Conservation (phyloP, 1,140 invertebrate species). For the Leptopilina boulardi region DNA sequence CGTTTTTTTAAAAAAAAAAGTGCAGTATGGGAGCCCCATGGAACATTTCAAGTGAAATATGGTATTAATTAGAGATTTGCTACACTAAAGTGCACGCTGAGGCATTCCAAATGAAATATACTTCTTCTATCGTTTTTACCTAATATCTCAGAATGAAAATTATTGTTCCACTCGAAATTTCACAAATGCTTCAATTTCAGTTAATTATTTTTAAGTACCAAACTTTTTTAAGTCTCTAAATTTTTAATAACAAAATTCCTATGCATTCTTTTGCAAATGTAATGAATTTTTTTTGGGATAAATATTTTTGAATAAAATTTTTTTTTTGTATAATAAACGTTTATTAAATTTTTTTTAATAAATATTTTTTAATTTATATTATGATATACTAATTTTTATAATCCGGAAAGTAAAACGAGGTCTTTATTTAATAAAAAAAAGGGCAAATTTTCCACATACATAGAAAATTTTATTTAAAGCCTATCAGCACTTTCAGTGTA, state of each 20-base stretch:
- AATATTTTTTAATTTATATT: too few species aligned
- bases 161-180: not conserved
- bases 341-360: too few species aligned
- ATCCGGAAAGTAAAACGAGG: not conserved
- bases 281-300: too few species aligned
- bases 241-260: too few species aligned
- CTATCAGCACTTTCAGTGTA: not conserved
- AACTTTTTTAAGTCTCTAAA: too few species aligned
- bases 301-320: too few species aligned
- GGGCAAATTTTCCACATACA: not conserved
- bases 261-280: too few species aligned
- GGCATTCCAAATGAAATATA: conserved; percentile 16
- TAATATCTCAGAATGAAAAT: not conserved
- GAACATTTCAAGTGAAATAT: conserved; percentile 27
- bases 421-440: not conserved
- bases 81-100: conserved; percentile 21
- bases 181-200: not conserved
- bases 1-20: conserved; percentile 22
- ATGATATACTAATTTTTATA: too few species aligned
- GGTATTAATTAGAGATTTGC: conserved; percentile 30
- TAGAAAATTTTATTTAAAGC: not conserved
- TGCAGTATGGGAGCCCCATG: conserved; percentile 14
- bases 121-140: not conserved
- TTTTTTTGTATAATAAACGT: too few species aligned
- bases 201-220: not conserved